Evolutionary conservation across 2,113 vertebrate species (phyloP), one percentile per base, ranked within the genome.

Genomic region (Catharus fuscescens): DNA sequence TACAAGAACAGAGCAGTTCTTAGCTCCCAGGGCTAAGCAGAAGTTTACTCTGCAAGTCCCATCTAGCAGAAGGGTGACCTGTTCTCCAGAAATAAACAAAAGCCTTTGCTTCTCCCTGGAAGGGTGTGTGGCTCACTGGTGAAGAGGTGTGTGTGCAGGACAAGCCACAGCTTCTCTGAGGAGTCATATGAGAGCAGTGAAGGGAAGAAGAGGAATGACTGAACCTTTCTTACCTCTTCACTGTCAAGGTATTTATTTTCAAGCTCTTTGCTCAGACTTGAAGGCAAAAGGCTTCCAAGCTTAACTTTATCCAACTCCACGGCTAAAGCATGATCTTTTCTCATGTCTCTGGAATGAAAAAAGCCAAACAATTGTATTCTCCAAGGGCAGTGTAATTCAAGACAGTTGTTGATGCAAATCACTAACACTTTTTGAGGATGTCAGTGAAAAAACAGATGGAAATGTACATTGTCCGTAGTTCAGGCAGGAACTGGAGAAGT

Each of bases 211-310:
- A 70, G 64, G 40, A 84, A n/a, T 82, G 47, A 60, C 65, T 52
- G 62, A 93, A 72, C 31, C 34, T 47, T 67, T 95, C 97, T 98
- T 79, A 99, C 99, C 98, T 97, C 96, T 97, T 98, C 98, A 21
- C 97, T 94, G 72, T 77, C 93, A 34, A 99, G 79, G 96, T 98
- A 99, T 45, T 96, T 97, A 11, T 96, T 96, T 97, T 99, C 98
- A 81, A 99, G 95, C 12, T 50, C 52, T 52, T 73, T 93, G 86
- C 98, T 94, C 54, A 97, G 83, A 18, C 88, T 80, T 29, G 87
- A 83, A 36, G 97, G 95, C 87, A 99, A 97, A 95, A 99, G 98
- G 79, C 97, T 96, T 77, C 98, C 98, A 62, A 99, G 96, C 38
- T 84, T 84, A 71, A 96, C 54, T 32, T 73, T 91, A 69, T 98